Percentiles rank a stretch among this genome's conserved stretches.
phyloP scores from a whole-genome alignment of 2,797 vertebrate genomes.

The Macropus fuliginosus region DNA sequence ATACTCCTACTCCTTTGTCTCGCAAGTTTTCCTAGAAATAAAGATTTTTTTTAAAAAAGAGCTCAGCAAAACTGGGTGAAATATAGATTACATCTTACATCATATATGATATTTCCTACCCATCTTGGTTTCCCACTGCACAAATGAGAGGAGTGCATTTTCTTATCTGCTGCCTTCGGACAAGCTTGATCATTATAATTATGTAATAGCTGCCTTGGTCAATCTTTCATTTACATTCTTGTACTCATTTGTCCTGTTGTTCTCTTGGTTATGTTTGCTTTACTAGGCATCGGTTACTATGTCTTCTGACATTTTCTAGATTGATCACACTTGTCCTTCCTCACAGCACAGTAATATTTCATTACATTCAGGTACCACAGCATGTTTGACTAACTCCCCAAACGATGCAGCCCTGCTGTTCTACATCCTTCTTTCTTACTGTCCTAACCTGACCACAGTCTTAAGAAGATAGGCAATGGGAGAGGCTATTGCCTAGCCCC shows the following conservation, averaged over 20 bases:
- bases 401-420: background rate
- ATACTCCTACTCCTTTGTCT: background rate
- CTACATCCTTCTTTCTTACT: background rate
- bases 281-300: background rate
- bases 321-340: background rate
- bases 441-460: too few species aligned
- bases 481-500: background rate
- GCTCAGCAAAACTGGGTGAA: background rate
- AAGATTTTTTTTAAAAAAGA: too few species aligned
- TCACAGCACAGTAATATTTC: background rate
- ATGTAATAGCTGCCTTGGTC: background rate
- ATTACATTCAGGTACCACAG: background rate
- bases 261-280: background rate
- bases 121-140: rapidly evolving
- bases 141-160: background rate
- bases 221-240: background rate
- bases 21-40: background rate
- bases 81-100: background rate
- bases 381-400: background rate
- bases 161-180: background rate
- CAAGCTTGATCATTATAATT: background rate
- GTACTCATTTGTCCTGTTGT: background rate
- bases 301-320: background rate
- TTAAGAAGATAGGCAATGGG: background rate
- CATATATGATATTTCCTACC: background rate